These are phyloP conservation scores for Cherax quadricarinatus DNA, from an alignment of 1,140 invertebrate genomes.

Conservation along the genomic window DNA sequence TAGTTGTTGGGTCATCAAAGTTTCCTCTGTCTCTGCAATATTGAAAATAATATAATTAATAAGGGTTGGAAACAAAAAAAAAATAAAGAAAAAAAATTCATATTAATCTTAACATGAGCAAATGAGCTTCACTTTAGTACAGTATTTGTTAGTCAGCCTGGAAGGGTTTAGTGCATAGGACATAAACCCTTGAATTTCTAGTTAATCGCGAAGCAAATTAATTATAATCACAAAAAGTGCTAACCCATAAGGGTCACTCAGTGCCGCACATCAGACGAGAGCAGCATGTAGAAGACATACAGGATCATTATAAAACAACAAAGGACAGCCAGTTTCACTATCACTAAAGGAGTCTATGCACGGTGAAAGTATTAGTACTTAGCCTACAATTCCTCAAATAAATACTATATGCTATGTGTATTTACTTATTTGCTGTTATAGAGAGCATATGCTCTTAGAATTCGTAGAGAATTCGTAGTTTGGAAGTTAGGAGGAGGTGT, in stretches of 20 bases:
- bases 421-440: too few relatives aligned
- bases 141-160: not conserved
- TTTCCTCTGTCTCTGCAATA: constrained; percentile 81
- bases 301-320: not conserved
- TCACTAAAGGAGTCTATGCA: not conserved
- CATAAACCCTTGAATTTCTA: not conserved
- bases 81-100: not conserved
- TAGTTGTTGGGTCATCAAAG: constrained; percentile 90
- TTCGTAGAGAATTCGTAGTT: too few relatives aligned
- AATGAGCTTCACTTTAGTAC: not conserved
- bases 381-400: not conserved
- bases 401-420: too few relatives aligned
- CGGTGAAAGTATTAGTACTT: not conserved
- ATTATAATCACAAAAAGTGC: too few relatives aligned
- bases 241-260: too few relatives aligned
- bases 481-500: too few relatives aligned
- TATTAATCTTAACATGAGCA: not conserved
- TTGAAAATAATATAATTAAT: constrained; percentile 15
- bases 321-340: not conserved
- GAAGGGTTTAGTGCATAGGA: not conserved
- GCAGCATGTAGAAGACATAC: too few relatives aligned
- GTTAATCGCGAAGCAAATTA: not conserved
- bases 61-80: not conserved
- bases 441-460: too few relatives aligned
- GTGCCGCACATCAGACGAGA: too few relatives aligned